phyloP scores from a whole-genome alignment of 2,113 vertebrate species.

The Nerophis lumbriciformis region DNA sequence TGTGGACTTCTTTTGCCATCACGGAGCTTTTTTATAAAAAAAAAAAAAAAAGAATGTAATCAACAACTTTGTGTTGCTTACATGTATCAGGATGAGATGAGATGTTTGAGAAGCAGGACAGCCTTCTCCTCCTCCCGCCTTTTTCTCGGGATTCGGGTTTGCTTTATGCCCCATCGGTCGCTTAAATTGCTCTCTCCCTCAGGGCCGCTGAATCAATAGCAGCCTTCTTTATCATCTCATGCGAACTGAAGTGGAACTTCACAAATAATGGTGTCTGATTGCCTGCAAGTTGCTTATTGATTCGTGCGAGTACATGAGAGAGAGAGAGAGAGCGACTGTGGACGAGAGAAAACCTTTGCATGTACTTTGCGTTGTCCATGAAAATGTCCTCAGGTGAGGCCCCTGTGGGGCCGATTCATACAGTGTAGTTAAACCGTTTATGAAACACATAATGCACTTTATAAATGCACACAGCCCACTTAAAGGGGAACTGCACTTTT shows the following conservation, averaged over 20 bases:
- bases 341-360: constrained; percentile 39
- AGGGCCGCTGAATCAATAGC: constrained; percentile 78
- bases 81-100: constrained; percentile 33
- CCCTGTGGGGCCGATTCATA: constrained; percentile 15
- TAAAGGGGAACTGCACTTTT: too few species aligned
- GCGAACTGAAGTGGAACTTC: constrained; percentile 89
- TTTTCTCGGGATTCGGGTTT: constrained; percentile 56
- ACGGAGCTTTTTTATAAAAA: constrained; percentile 1
- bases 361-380: constrained; percentile 17
- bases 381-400: constrained; percentile 11
- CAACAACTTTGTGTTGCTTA: constrained; percentile 24
- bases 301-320: constrained; percentile 49
- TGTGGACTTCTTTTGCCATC: constrained; percentile 31
- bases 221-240: constrained; percentile 77
- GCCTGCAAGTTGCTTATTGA: constrained; percentile 78
- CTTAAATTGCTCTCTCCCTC: constrained; percentile 83
- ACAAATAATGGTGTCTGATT: constrained; percentile 86
- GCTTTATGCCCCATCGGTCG: constrained; percentile 76
- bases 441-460: constrained; percentile 2
- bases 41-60: constrained; percentile 2
- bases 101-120: constrained; percentile 23
- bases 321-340: constrained; percentile 12
- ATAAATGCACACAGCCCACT: constrained; percentile 5
- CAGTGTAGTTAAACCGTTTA: constrained; percentile 6
- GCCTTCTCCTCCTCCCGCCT: constrained; percentile 38